Evolutionary conservation across 2,797 vertebrate genomes (phyloP).

Genomic region (Monodelphis domestica): DNA sequence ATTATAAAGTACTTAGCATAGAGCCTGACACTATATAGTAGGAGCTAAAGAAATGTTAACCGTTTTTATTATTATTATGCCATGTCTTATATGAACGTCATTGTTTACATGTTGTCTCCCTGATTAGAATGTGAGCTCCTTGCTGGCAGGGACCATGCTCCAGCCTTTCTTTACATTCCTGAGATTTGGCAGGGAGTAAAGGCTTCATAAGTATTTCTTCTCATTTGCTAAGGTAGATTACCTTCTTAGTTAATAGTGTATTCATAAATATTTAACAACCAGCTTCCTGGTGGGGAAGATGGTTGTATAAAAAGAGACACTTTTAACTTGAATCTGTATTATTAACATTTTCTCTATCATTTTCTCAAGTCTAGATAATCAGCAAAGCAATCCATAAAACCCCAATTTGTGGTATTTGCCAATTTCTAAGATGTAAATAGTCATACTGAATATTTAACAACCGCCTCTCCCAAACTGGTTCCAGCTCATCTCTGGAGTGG

Average conservation of each 20-base stretch:
- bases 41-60: not conserved
- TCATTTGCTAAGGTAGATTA: not conserved
- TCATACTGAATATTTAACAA: not conserved
- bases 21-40: not conserved
- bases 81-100: not conserved
- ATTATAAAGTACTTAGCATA: not conserved
- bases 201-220: not conserved
- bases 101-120: not conserved
- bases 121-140: not conserved
- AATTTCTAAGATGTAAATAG: not conserved
- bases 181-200: not conserved
- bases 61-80: not conserved
- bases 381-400: not conserved
- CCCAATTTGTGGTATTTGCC: not conserved
- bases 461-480: not conserved
- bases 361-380: not conserved
- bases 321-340: not conserved
- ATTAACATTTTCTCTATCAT: not conserved
- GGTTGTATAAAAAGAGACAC: not conserved
- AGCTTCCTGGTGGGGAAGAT: not conserved
- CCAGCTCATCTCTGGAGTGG: not conserved
- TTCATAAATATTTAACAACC: not conserved
- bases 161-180: not conserved
- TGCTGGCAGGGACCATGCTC: not conserved
- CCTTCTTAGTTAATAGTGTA: not conserved